Evolutionary conservation across 2,888 invertebrate genomes (phyloP), one percentile per base, ranked within the genome.

Genomic region (Cenopis cana): DNA sequence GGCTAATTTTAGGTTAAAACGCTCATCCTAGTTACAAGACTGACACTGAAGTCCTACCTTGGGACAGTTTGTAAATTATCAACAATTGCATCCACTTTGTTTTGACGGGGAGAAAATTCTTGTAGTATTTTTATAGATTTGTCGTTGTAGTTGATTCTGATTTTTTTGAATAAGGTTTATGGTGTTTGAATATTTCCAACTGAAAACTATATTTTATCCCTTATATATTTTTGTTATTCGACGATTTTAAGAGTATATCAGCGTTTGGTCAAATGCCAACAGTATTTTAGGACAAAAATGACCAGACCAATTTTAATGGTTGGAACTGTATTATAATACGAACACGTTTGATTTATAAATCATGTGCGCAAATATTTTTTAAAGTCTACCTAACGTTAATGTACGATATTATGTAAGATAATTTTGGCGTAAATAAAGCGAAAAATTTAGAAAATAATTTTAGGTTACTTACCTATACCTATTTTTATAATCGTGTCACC

Each of bases 121-220:
- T 56, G 61, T 71, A 71, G 66, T 71, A 71, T 71, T 71, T 71
- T 67, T 71, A 70, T 71, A 71, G 66, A 71, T 61, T 61, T n/a
- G n/a, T n/a, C 55, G 70, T 66, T 69, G 69, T 69, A 69, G 55
- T 38, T 60, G 18, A 41, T 36, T 70, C 64, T n/a, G 18, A 38
- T 69, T 64, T 52, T 60, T 62, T 66, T 66, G 59, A n/a, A 54
- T 66, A 65, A 66, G 65, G 33, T 59, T 46, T 70, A 64, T 57
- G 65, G 46, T 62, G 55, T 70, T 46, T 33, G 41, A 41, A 59
- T 49, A 60, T 66, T 59, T 70, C 59, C 54, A 54, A 41, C 33
- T 57, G 50, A 46, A 41, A 54, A n/a, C 11, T 18, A 64, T 38
- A 54, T 64, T 38, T 64, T 38, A 54, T 24, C 38, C 11, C 36